Percentiles rank a stretch among this genome's conserved stretches.
Conservation (phyloP, 2,113 vertebrate genomes). For the Tenrec ecaudatus region DNA sequence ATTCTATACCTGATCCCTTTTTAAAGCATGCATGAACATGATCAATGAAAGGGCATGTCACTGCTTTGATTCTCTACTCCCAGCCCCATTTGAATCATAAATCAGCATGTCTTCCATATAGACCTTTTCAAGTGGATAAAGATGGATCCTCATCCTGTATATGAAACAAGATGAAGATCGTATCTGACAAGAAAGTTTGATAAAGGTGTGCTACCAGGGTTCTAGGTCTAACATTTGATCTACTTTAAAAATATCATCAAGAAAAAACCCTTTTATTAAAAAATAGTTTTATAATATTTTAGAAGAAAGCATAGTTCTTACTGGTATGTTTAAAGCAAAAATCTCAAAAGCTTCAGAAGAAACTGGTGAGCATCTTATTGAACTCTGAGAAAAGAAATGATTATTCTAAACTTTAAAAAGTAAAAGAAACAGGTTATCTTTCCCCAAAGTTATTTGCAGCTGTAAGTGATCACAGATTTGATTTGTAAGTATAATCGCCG, state of each 20-base stretch:
- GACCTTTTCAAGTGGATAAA: constrained; percentile 37
- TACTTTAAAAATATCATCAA: constrained; percentile 61
- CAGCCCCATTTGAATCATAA: background rate
- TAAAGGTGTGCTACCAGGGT: background rate
- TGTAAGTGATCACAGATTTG: constrained; percentile 38
- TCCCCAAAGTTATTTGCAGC: constrained; percentile 3
- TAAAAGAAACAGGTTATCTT: background rate
- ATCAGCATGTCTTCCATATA: background rate
- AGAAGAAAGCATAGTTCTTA: constrained; percentile 44
- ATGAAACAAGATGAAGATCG: constrained; percentile 22
- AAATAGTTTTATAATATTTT: constrained; percentile 61
- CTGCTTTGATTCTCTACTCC: background rate
- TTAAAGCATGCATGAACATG: constrained; percentile 21
- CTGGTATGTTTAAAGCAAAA: constrained; percentile 21
- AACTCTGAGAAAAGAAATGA: constrained; percentile 35
- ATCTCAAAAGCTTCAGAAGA: constrained; percentile 54
- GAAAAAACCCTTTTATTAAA: background rate
- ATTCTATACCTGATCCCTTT: background rate
- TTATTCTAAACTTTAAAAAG: constrained; percentile 44
- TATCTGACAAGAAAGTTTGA: background rate
- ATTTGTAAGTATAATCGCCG: background rate
- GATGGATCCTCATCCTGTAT: constrained; percentile 11
- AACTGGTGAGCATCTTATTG: constrained; percentile 28
- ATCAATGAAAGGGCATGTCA: background rate
- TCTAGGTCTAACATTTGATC: constrained; percentile 54